These are phyloP conservation scores for Serrognathus titanus DNA, from an alignment of 2,888 invertebrate species.

Conservation along the genomic window DNA sequence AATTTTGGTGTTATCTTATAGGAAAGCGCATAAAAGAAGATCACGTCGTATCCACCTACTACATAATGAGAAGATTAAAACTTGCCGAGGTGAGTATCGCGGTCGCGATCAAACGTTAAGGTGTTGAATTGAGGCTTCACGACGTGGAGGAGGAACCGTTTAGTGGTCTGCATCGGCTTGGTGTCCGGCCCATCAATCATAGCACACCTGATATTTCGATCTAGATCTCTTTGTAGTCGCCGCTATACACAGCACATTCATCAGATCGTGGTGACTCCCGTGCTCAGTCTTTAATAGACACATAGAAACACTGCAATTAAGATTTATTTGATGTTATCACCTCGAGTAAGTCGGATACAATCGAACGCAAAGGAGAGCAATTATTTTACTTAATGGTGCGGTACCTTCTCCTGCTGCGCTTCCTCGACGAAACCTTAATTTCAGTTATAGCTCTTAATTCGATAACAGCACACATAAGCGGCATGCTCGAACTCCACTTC, in stretches of 20 bases:
- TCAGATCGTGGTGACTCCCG: constrained; percentile 11
- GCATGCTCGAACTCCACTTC: neutral
- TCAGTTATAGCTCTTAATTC: constrained; percentile 1
- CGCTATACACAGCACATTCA: constrained; percentile 17
- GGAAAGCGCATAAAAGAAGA: constrained; percentile 7
- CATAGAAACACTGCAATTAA: constrained; percentile 14
- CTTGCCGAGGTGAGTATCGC: constrained; percentile 37
- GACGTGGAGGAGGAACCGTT: constrained; percentile 39
- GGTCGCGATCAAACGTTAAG: constrained; percentile 43
- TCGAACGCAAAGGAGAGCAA: constrained; percentile 2
- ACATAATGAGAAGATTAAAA: constrained; percentile 43
- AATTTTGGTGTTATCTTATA: neutral
- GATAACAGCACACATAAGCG: neutral
- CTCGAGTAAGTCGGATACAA: too few species aligned
- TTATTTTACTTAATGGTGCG: neutral
- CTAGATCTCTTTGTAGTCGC: constrained; percentile 40
- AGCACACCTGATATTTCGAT: constrained; percentile 44
- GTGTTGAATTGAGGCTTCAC: constrained; percentile 48
- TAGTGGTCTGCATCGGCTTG: constrained; percentile 34
- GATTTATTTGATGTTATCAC: constrained; percentile 17
- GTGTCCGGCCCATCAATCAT: constrained; percentile 45
- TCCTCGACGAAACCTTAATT: neutral
- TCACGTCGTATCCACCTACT: constrained; percentile 37
- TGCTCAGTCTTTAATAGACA: constrained; percentile 1
- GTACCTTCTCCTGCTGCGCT: neutral